phyloP scores from a whole-genome alignment of 53 echinoderm and acorn worm species.

The Arbacia lixula region DNA sequence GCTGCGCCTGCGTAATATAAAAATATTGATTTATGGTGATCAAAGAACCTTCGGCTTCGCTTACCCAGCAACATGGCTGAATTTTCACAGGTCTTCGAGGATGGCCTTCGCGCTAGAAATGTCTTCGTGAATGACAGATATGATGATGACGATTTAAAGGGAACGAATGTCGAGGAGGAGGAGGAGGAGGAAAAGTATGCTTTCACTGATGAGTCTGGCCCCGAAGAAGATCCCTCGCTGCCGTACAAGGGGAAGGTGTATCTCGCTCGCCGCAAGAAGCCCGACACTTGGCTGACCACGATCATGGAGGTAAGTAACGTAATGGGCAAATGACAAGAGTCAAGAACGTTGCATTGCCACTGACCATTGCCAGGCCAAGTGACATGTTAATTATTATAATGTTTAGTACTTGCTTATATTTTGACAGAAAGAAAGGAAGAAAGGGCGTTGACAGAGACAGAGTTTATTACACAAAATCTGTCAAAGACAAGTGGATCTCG shows the following conservation, averaged over 20 bases:
- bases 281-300: constrained; percentile 75
- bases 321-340: no score
- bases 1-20: no score
- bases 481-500: no score
- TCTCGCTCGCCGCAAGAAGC: constrained; percentile 87
- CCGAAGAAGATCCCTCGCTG: constrained; percentile 74
- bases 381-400: no score
- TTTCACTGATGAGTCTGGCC: constrained; percentile 75
- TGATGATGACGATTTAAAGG: constrained; percentile 27
- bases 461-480: no score
- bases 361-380: no score
- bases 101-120: constrained; percentile 42
- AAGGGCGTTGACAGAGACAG: no score
- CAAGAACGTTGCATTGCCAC: no score
- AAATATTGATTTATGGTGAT: no score
- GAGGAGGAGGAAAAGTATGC: constrained; percentile 69
- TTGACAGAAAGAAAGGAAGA: no score
- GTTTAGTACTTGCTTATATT: no score
- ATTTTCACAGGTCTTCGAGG: constrained; percentile 34
- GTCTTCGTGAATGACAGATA: constrained; percentile 31
- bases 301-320: constrained; percentile 80
- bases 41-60: no score
- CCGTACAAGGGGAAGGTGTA: constrained; percentile 92
- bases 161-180: constrained; percentile 12
- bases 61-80: constrained; percentile 29